Evolutionary conservation across 2,888 invertebrate genomes (phyloP).

Genomic region (Hypomecis atomaria): DNA sequence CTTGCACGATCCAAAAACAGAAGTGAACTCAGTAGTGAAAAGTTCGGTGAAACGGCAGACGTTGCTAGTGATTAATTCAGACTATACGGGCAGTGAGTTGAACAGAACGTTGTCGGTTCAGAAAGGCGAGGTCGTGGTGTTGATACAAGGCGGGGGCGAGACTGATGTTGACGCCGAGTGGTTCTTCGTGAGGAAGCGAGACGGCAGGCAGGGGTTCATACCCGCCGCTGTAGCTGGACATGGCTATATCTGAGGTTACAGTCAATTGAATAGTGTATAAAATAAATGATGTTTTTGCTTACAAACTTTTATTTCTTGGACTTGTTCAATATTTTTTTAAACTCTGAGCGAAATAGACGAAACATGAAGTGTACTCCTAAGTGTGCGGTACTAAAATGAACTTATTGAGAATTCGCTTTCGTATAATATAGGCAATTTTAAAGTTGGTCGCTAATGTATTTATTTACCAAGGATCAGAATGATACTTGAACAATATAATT

Average conservation of each 20-base stretch:
- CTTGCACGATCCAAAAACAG: conserved; percentile 54
- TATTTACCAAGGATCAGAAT: no score
- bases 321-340: not conserved
- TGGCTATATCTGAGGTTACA: conserved; percentile 86
- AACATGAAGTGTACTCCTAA: no score
- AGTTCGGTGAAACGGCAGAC: conserved; percentile 85
- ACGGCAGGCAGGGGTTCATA: conserved; percentile 90
- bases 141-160: conserved; percentile 80
- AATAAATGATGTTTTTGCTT: conserved; percentile 3
- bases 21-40: conserved; percentile 7
- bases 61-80: conserved; percentile 88
- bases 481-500: no score
- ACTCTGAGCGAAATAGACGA: no score
- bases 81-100: conserved; percentile 84
- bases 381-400: no score
- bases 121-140: conserved; percentile 90
- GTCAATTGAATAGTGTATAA: conserved; percentile 26
- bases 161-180: conserved; percentile 87
- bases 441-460: no score
- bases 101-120: conserved; percentile 86
- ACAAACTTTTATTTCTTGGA: not conserved
- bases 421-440: no score
- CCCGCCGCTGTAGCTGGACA: conserved; percentile 91
- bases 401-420: no score
- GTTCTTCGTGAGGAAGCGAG: conserved; percentile 90